Conservation (phyloP, 2,113 vertebrate species). For the Orthonyx spaldingii region DNA sequence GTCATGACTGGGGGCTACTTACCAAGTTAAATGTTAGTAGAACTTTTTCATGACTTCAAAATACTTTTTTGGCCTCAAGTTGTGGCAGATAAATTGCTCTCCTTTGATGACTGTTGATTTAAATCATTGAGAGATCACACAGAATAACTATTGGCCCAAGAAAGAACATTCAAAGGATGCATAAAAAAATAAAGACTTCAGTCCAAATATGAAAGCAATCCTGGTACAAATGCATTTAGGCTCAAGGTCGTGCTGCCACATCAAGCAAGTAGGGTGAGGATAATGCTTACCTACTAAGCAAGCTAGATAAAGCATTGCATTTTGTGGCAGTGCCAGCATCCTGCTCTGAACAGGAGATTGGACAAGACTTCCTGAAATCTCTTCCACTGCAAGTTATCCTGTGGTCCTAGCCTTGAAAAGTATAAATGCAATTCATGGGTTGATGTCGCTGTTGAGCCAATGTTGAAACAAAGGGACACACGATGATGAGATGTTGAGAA, state of each 20-base stretch:
- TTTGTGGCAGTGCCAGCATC: neutral
- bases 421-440: neutral
- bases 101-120: neutral
- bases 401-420: neutral
- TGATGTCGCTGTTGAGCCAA: too few relatives aligned
- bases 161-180: neutral
- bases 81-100: neutral
- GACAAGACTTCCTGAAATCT: neutral
- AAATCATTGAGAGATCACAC: neutral
- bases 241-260: neutral
- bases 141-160: neutral
- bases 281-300: neutral
- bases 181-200: slow-evolving; percentile 6
- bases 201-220: neutral
- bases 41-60: neutral
- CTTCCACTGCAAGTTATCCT: neutral
- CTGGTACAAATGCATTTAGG: neutral
- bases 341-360: neutral
- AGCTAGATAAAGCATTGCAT: neutral
- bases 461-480: too few relatives aligned
- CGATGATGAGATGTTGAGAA: too few relatives aligned
- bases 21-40: neutral
- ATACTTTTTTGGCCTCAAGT: neutral
- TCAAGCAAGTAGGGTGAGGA: neutral
- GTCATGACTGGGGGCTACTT: neutral